Conservation (phyloP, 2,113 vertebrate species). For the Muntiacus reevesi region DNA sequence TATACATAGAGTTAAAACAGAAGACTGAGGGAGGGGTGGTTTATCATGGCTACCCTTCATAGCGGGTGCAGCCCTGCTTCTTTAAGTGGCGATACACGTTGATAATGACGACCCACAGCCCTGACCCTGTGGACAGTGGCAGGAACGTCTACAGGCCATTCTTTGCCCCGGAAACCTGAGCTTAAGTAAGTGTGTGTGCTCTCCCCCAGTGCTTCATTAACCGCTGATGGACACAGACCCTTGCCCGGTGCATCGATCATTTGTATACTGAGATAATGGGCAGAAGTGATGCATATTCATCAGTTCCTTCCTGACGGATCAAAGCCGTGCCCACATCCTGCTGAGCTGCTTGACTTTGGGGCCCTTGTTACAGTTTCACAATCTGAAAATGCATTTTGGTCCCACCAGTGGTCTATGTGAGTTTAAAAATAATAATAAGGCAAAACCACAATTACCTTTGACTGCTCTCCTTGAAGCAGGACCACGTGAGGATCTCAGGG, state of each 20-base stretch:
- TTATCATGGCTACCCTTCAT: neutral
- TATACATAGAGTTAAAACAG: neutral
- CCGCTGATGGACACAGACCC: neutral
- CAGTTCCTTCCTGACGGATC: neutral
- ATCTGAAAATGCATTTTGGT: neutral
- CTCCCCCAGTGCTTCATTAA: constrained; percentile 1
- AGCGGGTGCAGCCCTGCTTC: neutral
- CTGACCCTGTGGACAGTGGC: neutral
- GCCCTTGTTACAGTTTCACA: neutral
- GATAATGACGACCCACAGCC: neutral
- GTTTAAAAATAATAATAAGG: neutral
- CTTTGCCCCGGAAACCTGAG: neutral
- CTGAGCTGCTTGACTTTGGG: neutral
- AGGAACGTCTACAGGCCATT: neutral
- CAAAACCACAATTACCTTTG: neutral
- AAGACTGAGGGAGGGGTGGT: neutral
- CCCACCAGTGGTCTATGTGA: neutral
- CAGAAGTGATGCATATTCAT: neutral
- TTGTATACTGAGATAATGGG: neutral
- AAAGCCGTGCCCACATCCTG: neutral
- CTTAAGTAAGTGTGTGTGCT: neutral
- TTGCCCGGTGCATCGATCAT: neutral
- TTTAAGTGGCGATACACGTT: neutral
- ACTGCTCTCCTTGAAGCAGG: constrained; percentile 27
- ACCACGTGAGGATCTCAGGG: neutral